phyloP scores from a whole-genome alignment of 2,113 vertebrate species.

The Chloropsis hardwickii region DNA sequence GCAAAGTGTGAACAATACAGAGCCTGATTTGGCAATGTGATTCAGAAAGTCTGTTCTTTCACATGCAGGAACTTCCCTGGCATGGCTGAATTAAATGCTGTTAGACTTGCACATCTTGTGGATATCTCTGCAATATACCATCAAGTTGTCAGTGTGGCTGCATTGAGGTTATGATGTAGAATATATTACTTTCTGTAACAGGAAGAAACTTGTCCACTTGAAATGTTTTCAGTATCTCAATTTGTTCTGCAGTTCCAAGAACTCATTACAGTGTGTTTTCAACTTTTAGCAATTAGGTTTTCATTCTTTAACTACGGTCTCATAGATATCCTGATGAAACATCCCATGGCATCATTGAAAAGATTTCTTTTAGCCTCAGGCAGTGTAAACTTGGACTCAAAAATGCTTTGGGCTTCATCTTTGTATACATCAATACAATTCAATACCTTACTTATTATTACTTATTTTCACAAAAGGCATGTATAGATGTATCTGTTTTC shows the following conservation, averaged over 20 bases:
- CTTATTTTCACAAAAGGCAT: background rate
- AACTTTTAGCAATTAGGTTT: background rate
- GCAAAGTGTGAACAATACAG: constrained; percentile 2
- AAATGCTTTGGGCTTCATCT: background rate
- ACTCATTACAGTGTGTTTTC: background rate
- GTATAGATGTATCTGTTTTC: background rate
- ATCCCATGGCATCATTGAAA: background rate
- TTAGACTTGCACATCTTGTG: constrained; percentile 27
- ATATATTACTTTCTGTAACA: background rate
- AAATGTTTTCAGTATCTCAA: background rate
- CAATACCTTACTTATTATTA: background rate
- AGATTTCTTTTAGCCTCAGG: background rate
- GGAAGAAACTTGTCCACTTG: background rate
- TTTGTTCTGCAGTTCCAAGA: background rate
- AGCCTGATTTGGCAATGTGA: background rate
- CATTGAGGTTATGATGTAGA: background rate
- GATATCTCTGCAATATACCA: background rate
- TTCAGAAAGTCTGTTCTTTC: constrained; percentile 5
- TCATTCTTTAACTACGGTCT: background rate
- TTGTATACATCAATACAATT: background rate
- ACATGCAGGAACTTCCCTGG: background rate
- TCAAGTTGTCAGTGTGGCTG: background rate
- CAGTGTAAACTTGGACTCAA: background rate
- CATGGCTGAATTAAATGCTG: background rate
- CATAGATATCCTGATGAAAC: background rate